Evolutionary conservation across 1,140 invertebrate genomes (phyloP), one percentile per base, ranked within the genome.

Genomic region (Helicoverpa zea): DNA sequence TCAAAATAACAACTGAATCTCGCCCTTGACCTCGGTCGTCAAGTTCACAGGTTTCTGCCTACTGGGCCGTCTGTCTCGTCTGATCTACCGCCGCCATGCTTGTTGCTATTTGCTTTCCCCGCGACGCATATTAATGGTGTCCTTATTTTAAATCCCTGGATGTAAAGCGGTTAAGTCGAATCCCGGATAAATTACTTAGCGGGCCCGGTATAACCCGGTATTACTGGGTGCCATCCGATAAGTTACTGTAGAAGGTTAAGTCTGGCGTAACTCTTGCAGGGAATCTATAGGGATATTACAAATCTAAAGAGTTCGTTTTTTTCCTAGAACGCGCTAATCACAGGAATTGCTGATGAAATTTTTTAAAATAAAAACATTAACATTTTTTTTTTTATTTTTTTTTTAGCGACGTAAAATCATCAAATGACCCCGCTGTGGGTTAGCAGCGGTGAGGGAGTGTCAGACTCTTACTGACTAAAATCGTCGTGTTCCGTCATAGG

Each of bases 121-220:
- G 84, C 87, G 84, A 90, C 88, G 88, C 85, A 90, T 90, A 90
- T 90, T 91, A 91, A 91, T 90, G 87, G 85, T 80, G 81, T 88
- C 86, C 85, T 91, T 91, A 91, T 90, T 90, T 91, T 89, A 90
- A 90, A 91, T 90, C 89, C 90, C 81, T 80, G 85, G 86, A 89
- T 89, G 88, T 87, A 86, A 85, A 86, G 87, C 84, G 88, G 89
- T 89, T 88, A 86, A 88, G 86, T 89, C 83, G 84, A 87, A 90
- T 86, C 88, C 86, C 84, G 86, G 89, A 91, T 90, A 90, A 90
- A 90, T 91, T 90, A 90, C 90, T 89, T 86, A 89, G 87, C 82
- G 81, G 86, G 70, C 83, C 78, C 84, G 79, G 80, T 84, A 80
- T 76, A 80, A 61, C 72, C 80, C 68, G 76, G 83, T 84, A 83